Conservation (phyloP, 2,888 invertebrate species). For the Macropis europaea region DNA sequence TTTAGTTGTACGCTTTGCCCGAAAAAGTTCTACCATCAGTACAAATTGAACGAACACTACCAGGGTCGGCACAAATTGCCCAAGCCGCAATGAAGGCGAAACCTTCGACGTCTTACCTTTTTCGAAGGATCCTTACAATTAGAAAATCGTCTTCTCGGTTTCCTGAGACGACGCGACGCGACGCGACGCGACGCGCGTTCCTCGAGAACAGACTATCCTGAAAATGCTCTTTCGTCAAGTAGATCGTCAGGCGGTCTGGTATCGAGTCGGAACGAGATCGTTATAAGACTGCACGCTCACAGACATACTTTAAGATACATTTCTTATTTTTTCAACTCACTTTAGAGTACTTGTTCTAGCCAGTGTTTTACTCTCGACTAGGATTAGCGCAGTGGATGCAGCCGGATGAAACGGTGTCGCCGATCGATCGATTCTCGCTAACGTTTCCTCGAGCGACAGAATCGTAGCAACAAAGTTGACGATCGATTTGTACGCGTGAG, state of each 20-base stretch:
- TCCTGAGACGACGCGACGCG: too few relatives aligned
- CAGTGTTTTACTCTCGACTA: too few relatives aligned
- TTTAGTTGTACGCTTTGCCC: slow-evolving; percentile 77
- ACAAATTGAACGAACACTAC: slow-evolving; percentile 58
- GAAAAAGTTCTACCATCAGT: slow-evolving; percentile 68
- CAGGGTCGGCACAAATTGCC: slow-evolving; percentile 48
- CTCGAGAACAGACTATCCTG: not conserved
- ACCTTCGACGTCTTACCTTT: not conserved
- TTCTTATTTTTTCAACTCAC: too few relatives aligned
- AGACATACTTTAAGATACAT: not conserved
- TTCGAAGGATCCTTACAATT: not conserved
- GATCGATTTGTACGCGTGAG: not conserved
- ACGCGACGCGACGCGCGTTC: too few relatives aligned
- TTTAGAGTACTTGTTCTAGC: too few relatives aligned
- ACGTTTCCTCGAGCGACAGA: not conserved
- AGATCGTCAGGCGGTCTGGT: too few relatives aligned
- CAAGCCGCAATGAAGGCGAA: slow-evolving; percentile 9
- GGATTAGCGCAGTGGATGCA: not conserved
- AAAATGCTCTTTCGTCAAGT: not conserved
- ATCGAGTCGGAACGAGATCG: not conserved
- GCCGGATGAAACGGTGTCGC: not conserved
- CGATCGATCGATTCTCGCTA: not conserved
- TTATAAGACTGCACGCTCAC: not conserved
- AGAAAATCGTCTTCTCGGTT: not conserved
- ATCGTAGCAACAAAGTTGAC: not conserved